Conservation (phyloP, 2,113 vertebrate genomes). For the Neogobius melanostomus region DNA sequence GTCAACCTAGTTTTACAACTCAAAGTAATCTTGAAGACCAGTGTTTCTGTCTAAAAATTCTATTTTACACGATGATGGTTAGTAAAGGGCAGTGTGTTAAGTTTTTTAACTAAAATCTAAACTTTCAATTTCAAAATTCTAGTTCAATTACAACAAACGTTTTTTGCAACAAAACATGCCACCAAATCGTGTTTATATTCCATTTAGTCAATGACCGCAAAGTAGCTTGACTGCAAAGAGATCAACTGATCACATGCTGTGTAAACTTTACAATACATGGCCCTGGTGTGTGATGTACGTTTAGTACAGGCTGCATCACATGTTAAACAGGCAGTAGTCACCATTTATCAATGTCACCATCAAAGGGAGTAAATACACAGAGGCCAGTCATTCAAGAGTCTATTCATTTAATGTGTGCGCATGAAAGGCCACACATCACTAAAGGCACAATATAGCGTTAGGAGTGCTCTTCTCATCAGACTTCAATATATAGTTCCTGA, state of each 20-base stretch:
- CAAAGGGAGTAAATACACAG: conserved; percentile 3
- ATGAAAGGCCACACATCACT: not conserved
- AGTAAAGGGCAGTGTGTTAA: not conserved
- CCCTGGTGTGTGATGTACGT: not conserved
- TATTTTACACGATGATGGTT: not conserved
- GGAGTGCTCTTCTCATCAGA: not conserved
- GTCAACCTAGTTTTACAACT: not conserved
- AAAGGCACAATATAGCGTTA: not conserved
- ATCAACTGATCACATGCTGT: not conserved
- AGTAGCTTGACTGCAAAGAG: not conserved
- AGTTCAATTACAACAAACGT: conserved; percentile 60
- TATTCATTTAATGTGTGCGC: not conserved
- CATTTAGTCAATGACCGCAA: conserved; percentile 3
- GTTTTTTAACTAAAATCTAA: conserved; percentile 30
- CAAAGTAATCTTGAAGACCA: not conserved
- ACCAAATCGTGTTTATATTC: conserved; percentile 36
- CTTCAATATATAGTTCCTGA: not conserved
- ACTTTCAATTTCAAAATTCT: too few species aligned
- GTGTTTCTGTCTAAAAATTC: not conserved
- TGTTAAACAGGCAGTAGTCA: conserved; percentile 1
- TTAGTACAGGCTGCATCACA: not conserved
- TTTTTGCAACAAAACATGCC: conserved; percentile 57
- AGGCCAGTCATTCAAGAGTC: not conserved
- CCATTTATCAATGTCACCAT: conserved; percentile 8
- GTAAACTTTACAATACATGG: not conserved